These are phyloP conservation scores for Pteropus alecto DNA, from an alignment of 2,113 vertebrate species.

Conservation along the genomic window DNA sequence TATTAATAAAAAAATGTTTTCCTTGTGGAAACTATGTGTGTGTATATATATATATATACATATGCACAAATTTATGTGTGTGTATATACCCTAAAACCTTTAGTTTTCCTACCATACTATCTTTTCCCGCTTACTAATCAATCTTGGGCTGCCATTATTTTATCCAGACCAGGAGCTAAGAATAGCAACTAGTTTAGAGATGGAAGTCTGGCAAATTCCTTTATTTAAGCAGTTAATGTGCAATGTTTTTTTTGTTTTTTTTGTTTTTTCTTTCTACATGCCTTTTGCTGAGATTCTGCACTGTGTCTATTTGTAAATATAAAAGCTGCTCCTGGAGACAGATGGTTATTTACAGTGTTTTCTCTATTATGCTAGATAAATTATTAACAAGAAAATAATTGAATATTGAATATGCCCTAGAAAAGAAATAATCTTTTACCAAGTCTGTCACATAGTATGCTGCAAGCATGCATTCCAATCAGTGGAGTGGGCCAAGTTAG, in stretches of 20 bases:
- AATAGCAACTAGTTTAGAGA: background rate
- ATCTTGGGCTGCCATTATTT: background rate
- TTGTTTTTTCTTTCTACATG: background rate
- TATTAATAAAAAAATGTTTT: background rate
- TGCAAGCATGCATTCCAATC: slow-evolving; percentile 76
- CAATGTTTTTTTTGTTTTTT: background rate
- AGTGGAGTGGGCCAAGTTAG: slow-evolving; percentile 53
- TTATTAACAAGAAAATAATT: slow-evolving; percentile 82
- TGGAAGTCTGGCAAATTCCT: slow-evolving; percentile 2
- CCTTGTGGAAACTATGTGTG: background rate
- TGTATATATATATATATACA: background rate
- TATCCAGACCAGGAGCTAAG: background rate
- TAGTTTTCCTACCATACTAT: background rate
- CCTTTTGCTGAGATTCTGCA: slow-evolving; percentile 39
- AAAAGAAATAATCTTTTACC: slow-evolving; percentile 77
- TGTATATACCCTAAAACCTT: background rate
- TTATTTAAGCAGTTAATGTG: slow-evolving; percentile 5
- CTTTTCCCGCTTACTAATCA: background rate
- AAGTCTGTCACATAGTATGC: slow-evolving; percentile 66
- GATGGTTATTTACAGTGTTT: slow-evolving; percentile 77
- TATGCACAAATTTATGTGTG: background rate
- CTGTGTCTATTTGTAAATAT: slow-evolving; percentile 73
- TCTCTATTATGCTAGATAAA: slow-evolving; percentile 78
- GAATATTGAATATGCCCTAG: slow-evolving; percentile 79
- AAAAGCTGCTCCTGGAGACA: slow-evolving; percentile 66